phyloP scores from a whole-genome alignment of 2,113 vertebrate genomes.

The Vidua macroura region DNA sequence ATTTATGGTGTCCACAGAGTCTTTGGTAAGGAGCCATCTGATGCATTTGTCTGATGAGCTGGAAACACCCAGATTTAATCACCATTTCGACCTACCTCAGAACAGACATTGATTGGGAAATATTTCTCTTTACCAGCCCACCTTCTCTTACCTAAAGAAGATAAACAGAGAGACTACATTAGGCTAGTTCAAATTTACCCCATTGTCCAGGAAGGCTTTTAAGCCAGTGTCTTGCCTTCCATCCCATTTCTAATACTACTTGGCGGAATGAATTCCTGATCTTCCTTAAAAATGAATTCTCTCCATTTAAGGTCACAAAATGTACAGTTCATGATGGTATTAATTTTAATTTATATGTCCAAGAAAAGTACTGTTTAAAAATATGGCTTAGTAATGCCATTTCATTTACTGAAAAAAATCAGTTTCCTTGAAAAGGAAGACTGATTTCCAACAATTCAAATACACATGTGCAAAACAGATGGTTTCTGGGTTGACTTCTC shows the following conservation, averaged over 20 bases:
- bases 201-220: not conserved
- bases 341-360: not conserved
- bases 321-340: not conserved
- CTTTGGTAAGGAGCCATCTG: not conserved
- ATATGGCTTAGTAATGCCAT: not conserved
- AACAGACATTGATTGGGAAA: not conserved
- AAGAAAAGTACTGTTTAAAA: not conserved
- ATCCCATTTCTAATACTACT: not conserved
- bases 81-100: not conserved
- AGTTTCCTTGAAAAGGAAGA: conserved; percentile 2
- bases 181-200: not conserved
- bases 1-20: not conserved
- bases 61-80: not conserved
- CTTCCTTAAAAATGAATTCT: not conserved
- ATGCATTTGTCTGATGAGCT: not conserved
- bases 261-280: not conserved
- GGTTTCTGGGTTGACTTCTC: not conserved
- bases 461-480: not conserved
- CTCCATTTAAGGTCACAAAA: not conserved
- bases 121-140: not conserved
- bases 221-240: not conserved
- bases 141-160: not conserved
- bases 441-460: not conserved
- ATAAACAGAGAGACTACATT: not conserved
- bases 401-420: not conserved